Evolutionary conservation across 2,797 vertebrate species (phyloP).

Genomic region (Cyclura pinguis): DNA sequence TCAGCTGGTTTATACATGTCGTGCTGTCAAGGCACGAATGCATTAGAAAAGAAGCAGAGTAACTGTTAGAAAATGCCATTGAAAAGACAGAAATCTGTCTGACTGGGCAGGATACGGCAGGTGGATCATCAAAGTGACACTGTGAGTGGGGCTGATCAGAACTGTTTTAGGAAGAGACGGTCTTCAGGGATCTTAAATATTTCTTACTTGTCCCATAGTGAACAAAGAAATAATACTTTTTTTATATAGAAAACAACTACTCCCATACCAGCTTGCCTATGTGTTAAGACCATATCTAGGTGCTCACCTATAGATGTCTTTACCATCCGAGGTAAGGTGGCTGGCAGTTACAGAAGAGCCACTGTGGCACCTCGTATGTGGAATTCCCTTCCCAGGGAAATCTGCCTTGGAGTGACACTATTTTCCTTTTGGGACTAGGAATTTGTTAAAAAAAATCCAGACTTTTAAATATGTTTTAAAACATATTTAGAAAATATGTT

Average conservation of each 20-base stretch:
- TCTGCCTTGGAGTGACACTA: too few relatives aligned
- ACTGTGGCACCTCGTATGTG: neutral
- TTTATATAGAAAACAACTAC: neutral
- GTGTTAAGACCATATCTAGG: neutral
- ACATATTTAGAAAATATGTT: too few relatives aligned
- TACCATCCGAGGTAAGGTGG: neutral
- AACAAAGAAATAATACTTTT: constrained; percentile 1
- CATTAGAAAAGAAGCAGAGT: constrained; percentile 20
- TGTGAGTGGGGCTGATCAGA: too few relatives aligned
- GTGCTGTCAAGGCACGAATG: constrained; percentile 28
- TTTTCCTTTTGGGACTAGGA: too few relatives aligned
- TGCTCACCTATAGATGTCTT: too few relatives aligned
- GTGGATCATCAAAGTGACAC: neutral
- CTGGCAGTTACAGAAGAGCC: neutral
- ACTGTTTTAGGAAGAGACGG: neutral
- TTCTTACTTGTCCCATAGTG: neutral
- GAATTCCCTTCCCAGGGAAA: neutral
- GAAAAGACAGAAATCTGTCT: neutral
- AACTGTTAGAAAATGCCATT: neutral
- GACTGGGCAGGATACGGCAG: neutral
- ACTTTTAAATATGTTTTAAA: too few relatives aligned
- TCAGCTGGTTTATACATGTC: constrained; percentile 23
- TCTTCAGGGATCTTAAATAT: neutral
- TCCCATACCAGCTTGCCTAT: too few relatives aligned
- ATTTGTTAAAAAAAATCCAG: too few relatives aligned